Evolutionary conservation across 2,888 invertebrate genomes (phyloP), one percentile per base, ranked within the genome.

Genomic region (Ctenicera cuprea): DNA sequence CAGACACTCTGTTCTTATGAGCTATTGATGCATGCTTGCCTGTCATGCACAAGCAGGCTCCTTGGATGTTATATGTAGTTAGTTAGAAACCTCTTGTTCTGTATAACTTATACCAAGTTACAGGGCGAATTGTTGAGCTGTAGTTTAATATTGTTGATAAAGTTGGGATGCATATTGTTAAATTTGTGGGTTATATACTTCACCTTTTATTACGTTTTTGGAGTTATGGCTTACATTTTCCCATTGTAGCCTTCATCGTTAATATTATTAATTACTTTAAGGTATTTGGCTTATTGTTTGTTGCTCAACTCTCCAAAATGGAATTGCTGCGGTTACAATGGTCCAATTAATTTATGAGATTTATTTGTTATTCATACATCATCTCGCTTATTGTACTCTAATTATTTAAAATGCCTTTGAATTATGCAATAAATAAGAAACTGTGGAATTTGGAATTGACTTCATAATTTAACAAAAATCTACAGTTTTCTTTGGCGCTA

Each of bases 91-190:
- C 77, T 73, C 77, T 79, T 77, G 77, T 79, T 79, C 73, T 74
- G 75, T 71, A 72, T 73, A 74, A 77, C 68, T 71, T 74, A 76
- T 73, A 75, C 72, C 71, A 77, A 79, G 79, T 79, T 78, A 79
- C 78, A 68, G 77, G 77, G 78, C 79, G 78, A 79, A 80, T 79
- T 78, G 78, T 77, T 76, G 64, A 64, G 65, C 76, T 75, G 79
- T 78, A 80, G 80, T 82, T 82, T 82, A 82, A 82, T 81, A 81
- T 80, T 79, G 82, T 81, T 81, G 81, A 81, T 82, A 78, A 81
- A 80, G 79, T 80, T 80, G 71, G 74, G 77, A 78, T 76, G 78
- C 76, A 76, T 74, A 79, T 78, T 79, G 78, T 78, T 73, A 62
- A 72, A 72, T 50, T 61, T 72, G 62, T 41, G 50, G 62, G 69